Evolutionary conservation across 2,113 vertebrate genomes (phyloP), one percentile per base, ranked within the genome.

Genomic region (Corythornis madagascariensis): DNA sequence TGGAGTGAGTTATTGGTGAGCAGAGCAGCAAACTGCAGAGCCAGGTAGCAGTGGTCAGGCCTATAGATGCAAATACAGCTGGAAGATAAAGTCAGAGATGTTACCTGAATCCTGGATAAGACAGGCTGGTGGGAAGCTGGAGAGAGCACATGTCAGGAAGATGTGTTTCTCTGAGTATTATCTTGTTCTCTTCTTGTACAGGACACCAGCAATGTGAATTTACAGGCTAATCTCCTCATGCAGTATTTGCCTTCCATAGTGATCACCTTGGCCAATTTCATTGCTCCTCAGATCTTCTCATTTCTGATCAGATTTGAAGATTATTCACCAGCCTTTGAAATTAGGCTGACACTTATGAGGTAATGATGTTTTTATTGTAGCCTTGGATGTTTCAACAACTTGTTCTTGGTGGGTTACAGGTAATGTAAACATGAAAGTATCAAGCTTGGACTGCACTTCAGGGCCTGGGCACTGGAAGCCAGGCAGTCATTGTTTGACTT

Each of bases 231-330:
- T 85, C 98, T 99, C 52, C 86, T 99, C 26, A 96, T 98, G 43
- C 96, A 99, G 78, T 99, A 99, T 91, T 96, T 99, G 7, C 99
- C 99, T 22, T 99, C 99, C 16, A 98, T 99, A 1, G 99, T 99
- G 57, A 99, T 99, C 96, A 99, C 99, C 0, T 11, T 98, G 95
- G 98, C 98, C 83, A 99, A 99, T 97, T 99, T 99, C 92, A 93
- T 99, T 76, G 98, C 98, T 15, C 98, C 99, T 3, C 77, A 98
- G 40, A 97, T 99, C 75, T 99, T 99, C 94, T 98, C 98, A 11
- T 26, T 97, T 61, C 98, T 99, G 96, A 99, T 99, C 86, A 92
- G 52, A 93, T 98, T 95, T 38, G 99, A 99, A 96, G 99, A 99
- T 90, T 99, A 99, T 88, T 98, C 98, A 1, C 99, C 99, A 9